Evolutionary conservation across 1,140 invertebrate genomes (phyloP), one percentile per base, ranked within the genome.

Genomic region (Panagrolaimus sp.): DNA sequence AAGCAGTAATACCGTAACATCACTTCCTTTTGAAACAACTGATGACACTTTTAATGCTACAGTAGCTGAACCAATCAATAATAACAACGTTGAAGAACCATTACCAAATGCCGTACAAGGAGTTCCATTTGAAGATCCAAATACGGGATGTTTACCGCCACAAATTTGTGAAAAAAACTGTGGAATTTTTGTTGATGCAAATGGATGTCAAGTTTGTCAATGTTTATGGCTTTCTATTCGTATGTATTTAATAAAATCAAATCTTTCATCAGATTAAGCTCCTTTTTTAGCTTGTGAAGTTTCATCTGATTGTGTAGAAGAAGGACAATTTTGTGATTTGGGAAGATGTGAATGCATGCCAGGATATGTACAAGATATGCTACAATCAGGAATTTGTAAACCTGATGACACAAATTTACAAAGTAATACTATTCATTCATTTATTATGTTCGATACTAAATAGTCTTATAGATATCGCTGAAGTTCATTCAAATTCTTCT

Each of bases 311-410:
- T 73, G 71, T 11, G 31, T 42, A 3, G 61, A 25, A 44, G 61
- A 72, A 38, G 71, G 71, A 7, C 71, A 73, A 64, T 74, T 73
- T 44, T 73, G 71, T 23, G 71, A 73, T 20, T 48, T 73, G 1
- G 71, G 68, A 31, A 45, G 71, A 9, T 73, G 71, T 57, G 63
- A 73, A 47, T 72, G 71, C 45, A 45, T 46, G 70, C 46, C 53
- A 1, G 70, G 70, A 1, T 72, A 44, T 63, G 70, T 66, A 11
- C 43, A 66, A 63, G 46, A 66, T 38, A 66, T 31, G 27, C 13
- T 38, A n/a, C 23, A 61, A 38, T 20, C 25, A 31, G 45, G 27
- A 9, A 47, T 38, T 23, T 66, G 27, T 11, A 61, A 51, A 31
- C 51, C 20, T 44, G 51, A 57, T 57, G 51, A 57, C 4, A 38